Evolutionary conservation across 2,888 invertebrate species (phyloP).

Genomic region (Tupiocoris notatus): DNA sequence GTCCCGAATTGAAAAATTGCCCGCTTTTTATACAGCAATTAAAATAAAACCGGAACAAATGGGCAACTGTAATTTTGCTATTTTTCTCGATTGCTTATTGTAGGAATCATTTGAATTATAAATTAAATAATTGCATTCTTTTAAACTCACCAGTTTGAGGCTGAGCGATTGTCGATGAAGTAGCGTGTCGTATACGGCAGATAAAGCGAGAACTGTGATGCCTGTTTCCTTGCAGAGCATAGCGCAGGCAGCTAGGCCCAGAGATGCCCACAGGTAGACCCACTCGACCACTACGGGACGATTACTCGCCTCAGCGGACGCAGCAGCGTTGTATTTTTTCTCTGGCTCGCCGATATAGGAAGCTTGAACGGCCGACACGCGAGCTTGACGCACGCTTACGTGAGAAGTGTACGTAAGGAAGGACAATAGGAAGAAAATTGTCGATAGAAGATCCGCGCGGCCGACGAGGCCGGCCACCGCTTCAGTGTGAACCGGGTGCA

Average conservation of each 20-base stretch:
- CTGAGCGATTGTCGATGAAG: slow-evolving; percentile 51
- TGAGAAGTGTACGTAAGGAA: slow-evolving; percentile 83
- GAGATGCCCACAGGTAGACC: slow-evolving; percentile 47
- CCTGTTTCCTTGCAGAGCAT: slow-evolving; percentile 96
- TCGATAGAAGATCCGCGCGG: slow-evolving; percentile 88
- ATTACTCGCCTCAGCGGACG: not conserved
- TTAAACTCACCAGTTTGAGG: slow-evolving; percentile 45
- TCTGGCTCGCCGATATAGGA: not conserved
- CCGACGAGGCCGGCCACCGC: slow-evolving; percentile 96
- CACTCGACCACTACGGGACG: slow-evolving; percentile 45
- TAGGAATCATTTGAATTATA: not conserved
- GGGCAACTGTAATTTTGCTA: too few relatives aligned
- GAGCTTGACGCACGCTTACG: slow-evolving; percentile 54
- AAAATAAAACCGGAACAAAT: too few relatives aligned
- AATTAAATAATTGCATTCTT: not conserved
- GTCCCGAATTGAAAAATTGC: too few relatives aligned
- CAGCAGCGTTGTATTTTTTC: not conserved
- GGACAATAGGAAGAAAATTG: slow-evolving; percentile 83
- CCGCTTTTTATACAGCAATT: too few relatives aligned
- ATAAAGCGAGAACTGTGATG: slow-evolving; percentile 85
- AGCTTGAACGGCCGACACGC: not conserved
- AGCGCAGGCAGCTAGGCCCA: slow-evolving; percentile 67
- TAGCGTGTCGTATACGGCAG: slow-evolving; percentile 81
- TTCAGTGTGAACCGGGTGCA: slow-evolving; percentile 95
- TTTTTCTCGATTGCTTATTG: too few relatives aligned